Evolutionary conservation across 2,113 vertebrate species (phyloP).

Genomic region (Nycticebus coucang): DNA sequence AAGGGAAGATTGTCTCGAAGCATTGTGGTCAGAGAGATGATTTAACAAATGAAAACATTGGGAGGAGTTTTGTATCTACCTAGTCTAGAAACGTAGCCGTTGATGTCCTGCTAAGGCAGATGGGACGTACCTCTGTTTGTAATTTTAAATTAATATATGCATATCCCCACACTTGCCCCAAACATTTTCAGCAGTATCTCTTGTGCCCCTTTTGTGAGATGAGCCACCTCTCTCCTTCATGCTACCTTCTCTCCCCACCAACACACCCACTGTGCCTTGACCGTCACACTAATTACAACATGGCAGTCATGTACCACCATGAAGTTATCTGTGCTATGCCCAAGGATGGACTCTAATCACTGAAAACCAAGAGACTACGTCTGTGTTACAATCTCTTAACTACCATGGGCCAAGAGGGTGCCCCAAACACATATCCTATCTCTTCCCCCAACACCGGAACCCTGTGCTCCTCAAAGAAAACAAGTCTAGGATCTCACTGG

Average conservation of each 20-base stretch:
- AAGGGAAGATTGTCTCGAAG: neutral
- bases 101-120: neutral
- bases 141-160: neutral
- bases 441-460: neutral
- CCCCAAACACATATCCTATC: neutral
- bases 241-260: neutral
- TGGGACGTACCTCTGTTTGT: neutral
- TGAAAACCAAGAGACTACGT: neutral
- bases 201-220: neutral
- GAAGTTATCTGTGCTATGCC: neutral
- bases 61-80: neutral
- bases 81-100: neutral
- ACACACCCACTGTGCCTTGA: accelerated
- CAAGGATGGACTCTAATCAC: neutral
- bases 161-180: neutral
- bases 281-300: neutral
- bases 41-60: neutral
- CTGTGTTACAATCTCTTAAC: neutral
- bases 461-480: neutral
- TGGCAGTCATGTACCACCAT: accelerated
- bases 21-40: neutral
- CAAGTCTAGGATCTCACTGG: neutral
- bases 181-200: neutral
- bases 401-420: neutral
- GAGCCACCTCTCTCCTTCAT: neutral